Evolutionary conservation across 2,797 vertebrate species (phyloP).

Genomic region (Streptopelia turtur): DNA sequence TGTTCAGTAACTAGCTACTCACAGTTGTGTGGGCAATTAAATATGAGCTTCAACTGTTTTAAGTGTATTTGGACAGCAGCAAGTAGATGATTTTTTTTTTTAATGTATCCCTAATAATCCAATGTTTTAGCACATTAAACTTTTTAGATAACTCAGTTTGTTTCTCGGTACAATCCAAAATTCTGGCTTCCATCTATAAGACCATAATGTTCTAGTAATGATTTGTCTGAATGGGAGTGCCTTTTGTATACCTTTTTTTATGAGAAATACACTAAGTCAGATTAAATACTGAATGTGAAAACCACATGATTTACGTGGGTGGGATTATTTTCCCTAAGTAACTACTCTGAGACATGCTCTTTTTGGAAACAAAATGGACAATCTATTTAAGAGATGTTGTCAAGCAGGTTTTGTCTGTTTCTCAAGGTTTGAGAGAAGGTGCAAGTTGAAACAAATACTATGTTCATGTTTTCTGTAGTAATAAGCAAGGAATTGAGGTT

Average conservation of each 20-base stretch:
- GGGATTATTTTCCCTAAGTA: neutral
- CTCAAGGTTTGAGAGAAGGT: neutral
- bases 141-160: neutral
- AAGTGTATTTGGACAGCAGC: neutral
- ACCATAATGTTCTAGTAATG: neutral
- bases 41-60: neutral
- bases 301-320: neutral
- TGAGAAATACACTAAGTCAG: rapidly evolving
- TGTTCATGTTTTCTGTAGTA: neutral
- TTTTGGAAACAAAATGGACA: neutral
- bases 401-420: neutral
- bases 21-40: neutral
- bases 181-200: neutral
- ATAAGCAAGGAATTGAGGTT: neutral
- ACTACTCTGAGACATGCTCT: neutral
- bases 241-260: neutral
- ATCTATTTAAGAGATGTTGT: neutral
- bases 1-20: neutral
- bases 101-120: neutral
- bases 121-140: neutral
- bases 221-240: neutral
- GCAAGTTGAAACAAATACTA: neutral
- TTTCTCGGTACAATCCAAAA: neutral
- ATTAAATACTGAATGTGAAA: neutral
- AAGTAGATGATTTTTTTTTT: neutral